Conservation (phyloP, 2,113 vertebrate species). For the Pituophis catenifer region DNA sequence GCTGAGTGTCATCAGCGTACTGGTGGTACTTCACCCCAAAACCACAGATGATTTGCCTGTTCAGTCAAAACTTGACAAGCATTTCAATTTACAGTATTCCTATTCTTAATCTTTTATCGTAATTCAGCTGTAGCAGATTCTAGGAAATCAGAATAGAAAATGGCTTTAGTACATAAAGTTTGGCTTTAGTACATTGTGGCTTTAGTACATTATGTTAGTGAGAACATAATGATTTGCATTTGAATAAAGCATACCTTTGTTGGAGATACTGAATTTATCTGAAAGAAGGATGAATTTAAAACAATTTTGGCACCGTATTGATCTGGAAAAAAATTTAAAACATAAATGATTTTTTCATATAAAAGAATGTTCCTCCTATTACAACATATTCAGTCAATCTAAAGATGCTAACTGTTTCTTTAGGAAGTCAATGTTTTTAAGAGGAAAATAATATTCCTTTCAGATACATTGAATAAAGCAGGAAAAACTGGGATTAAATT, state of each 20-base stretch:
- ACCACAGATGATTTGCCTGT: slow-evolving; percentile 14
- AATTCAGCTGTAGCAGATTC: slow-evolving; percentile 44
- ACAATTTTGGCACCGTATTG: not conserved
- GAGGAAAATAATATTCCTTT: not conserved
- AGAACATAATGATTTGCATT: slow-evolving; percentile 30
- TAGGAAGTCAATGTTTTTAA: not conserved
- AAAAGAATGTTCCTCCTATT: not conserved
- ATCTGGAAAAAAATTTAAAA: not conserved
- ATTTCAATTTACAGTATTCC: slow-evolving; percentile 16
- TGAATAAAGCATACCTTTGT: slow-evolving; percentile 12
- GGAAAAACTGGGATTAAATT: not conserved
- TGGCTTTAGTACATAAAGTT: not conserved
- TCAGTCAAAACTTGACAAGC: slow-evolving; percentile 42
- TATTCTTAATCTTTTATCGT: slow-evolving; percentile 22
- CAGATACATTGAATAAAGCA: not conserved
- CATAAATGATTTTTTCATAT: not conserved
- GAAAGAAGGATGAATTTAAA: not conserved
- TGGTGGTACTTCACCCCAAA: too few species aligned
- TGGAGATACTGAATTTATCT: slow-evolving; percentile 2
- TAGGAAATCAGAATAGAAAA: slow-evolving; percentile 38
- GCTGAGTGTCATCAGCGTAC: too few species aligned
- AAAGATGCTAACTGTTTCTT: not conserved
- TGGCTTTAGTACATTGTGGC: not conserved
- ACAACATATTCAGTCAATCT: not conserved
- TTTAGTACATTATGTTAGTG: slow-evolving; percentile 20